Base-by-base conservation (phyloP, 1,140 invertebrate genomes). In the Drosophila jambulina region DNA sequence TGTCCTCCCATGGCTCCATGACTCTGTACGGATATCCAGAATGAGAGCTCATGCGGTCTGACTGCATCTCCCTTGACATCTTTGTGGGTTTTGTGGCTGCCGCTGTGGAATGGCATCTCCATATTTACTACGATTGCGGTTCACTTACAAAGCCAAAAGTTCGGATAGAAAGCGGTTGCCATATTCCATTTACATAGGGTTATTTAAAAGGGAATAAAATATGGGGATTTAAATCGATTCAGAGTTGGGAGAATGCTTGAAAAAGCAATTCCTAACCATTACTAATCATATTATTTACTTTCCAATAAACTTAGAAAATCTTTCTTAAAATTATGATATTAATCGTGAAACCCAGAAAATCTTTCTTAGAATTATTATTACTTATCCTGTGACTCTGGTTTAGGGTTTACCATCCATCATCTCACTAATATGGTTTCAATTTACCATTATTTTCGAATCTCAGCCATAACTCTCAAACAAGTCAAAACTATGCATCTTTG, bases 71-170 rank as follows among this genome's bases (percentile, higher is more conserved):
- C 49, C 32, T 36, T 53, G 67, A 68, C 67, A 70, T 70, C 62
- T 51, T 70, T 70, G 67, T 43, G 65, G 61, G 74, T 82, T 82
- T 59, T 77, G 75, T 62, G 68, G 61, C 71, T 64, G 58, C 36
- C 48, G 45, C 51, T 61, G 25, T 49, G 63, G 59, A 81, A 62
- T 72, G 79, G 80, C 63, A 82, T 70, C 78, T 72, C 70, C 78
- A 83, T 82, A 82, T 72, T 58, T 70, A 72, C 72, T 42, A 75
- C 80, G 72, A 69, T 70, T 82, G 56, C 74, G 68, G 59, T 82
- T 79, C 60, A 75, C 65, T 82, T 70, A 45, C 53, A 65, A 53
- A 32, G 58, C 49, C 36, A 48, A 25, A 59, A 54, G 74, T 59
- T 75, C 38, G 29, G 25, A 43, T 19, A 19, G 27, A 42, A 60